Evolutionary conservation across 2,113 vertebrate species (phyloP).

Genomic region (Hoplias malabaricus): DNA sequence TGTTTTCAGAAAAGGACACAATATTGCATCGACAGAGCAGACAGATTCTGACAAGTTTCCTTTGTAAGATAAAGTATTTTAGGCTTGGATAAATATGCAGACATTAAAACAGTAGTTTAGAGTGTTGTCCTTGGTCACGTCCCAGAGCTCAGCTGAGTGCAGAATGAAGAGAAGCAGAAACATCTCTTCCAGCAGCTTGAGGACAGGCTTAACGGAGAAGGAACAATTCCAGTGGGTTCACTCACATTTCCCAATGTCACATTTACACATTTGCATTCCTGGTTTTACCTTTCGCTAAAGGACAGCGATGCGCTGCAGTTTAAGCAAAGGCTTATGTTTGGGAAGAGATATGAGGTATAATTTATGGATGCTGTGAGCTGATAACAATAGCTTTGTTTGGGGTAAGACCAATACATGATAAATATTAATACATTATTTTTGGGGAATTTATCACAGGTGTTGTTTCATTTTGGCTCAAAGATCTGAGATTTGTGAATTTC

Average conservation of each 20-base stretch:
- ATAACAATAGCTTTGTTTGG: no score
- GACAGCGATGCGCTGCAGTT: background rate
- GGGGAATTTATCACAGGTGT: no score
- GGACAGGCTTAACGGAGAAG: conserved; percentile 2
- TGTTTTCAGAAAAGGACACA: background rate
- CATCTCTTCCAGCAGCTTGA: background rate
- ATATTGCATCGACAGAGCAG: background rate
- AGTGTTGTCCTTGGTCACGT: background rate
- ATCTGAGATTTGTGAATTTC: no score
- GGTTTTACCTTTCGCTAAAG: background rate
- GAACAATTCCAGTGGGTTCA: conserved; percentile 13
- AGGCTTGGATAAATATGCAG: conserved; percentile 40
- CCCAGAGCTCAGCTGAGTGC: background rate
- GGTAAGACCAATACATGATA: no score
- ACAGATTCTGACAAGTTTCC: conserved; percentile 4
- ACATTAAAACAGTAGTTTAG: conserved; percentile 24
- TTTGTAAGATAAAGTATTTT: conserved; percentile 12
- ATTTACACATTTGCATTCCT: background rate
- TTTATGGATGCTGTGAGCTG: background rate
- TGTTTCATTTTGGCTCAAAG: no score
- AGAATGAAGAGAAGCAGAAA: background rate
- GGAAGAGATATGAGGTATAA: background rate
- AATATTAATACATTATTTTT: no score
- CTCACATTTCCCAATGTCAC: background rate
- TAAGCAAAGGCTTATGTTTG: background rate